A percentile compares a stretch with the other conserved stretches of the same genome.
phyloP scores from a whole-genome alignment of 2,888 invertebrate species.

The Polymixis flavicincta region DNA sequence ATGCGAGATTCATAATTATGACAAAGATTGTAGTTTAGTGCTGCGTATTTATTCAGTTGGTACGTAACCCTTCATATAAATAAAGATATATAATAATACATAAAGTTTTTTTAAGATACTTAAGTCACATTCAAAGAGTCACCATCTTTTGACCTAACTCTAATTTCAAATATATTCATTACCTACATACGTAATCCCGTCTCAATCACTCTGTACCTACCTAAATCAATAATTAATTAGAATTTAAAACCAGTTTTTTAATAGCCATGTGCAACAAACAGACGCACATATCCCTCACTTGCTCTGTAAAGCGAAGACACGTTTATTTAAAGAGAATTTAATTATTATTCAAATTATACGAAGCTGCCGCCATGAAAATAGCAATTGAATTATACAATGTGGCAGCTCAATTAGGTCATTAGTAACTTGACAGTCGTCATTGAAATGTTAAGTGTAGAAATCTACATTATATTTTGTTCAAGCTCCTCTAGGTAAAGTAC shows the following conservation, averaged over 20 bases:
- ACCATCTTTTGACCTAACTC: neutral
- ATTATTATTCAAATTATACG: conserved; percentile 60
- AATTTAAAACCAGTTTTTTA: conserved; percentile 14
- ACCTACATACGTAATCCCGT: neutral
- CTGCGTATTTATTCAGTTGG: no score
- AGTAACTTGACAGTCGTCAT: conserved; percentile 27
- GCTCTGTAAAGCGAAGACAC: conserved; percentile 20
- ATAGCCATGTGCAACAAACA: conserved; percentile 31
- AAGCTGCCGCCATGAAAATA: conserved; percentile 46
- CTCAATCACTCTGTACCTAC: neutral
- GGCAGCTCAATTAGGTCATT: conserved; percentile 45
- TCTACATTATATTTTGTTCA: neutral
- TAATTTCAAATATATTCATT: conserved; percentile 1
- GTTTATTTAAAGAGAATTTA: conserved; percentile 59
- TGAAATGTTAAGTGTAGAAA: conserved; percentile 7
- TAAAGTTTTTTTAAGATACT: no score
- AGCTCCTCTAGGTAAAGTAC: neutral
- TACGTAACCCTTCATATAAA: neutral
- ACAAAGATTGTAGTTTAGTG: neutral
- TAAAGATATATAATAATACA: neutral
- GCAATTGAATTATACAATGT: conserved; percentile 52
- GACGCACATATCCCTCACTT: conserved; percentile 21
- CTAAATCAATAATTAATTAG: neutral
- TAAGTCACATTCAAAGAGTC: neutral
- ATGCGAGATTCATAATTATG: neutral